Evolutionary conservation across 2,797 vertebrate genomes (phyloP), one percentile per base, ranked within the genome.

Genomic region (Myiotriccus ornatus): DNA sequence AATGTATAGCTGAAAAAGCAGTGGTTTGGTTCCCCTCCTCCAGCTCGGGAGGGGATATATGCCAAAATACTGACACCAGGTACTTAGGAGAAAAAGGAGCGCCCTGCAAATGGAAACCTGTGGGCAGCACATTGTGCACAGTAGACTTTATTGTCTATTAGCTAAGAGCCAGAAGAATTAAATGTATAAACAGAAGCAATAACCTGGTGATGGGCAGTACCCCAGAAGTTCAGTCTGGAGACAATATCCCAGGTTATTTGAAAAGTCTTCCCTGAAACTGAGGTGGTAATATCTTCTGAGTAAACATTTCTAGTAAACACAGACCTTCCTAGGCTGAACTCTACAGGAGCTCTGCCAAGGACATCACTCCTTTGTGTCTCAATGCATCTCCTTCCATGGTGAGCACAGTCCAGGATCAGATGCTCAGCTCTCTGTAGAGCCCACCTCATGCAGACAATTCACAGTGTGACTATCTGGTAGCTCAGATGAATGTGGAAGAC

Each of bases 51-150:
- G 84, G 32, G 35, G 32, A 43, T 24, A 2, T 3, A 2, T 67
- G 82, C 65, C 82, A 92, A 87, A 95, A 70, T 35, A 46, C 64
- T 82, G 74, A 69, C 83, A 78, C 57, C n/a, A 50, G 82, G 76
- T 86, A 52, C 65, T 73, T 43, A 30, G 47, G 37, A 86, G 65
- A 39, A 62, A 75, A 75, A 87, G 57, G 34, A 69, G 21, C 62
- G 80, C 2, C 0, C 39, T 93, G 69, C 69, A 90, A 46, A 79
- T 62, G 34, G 87, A 93, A 79, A 70, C 44, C 41, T 82, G 27
- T 30, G 93, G 73, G 73, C 44, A 96, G 47, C 49, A 90, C 82
- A 69, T 12, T 81, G 59, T 9, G 44, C 59, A 60, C 43, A 70
- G 55, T 67, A 79, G 84, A 34, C 10, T 84, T 81, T 17, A 50